Conservation (phyloP, 2,113 vertebrate genomes). For the Pelodiscus sinensis region DNA sequence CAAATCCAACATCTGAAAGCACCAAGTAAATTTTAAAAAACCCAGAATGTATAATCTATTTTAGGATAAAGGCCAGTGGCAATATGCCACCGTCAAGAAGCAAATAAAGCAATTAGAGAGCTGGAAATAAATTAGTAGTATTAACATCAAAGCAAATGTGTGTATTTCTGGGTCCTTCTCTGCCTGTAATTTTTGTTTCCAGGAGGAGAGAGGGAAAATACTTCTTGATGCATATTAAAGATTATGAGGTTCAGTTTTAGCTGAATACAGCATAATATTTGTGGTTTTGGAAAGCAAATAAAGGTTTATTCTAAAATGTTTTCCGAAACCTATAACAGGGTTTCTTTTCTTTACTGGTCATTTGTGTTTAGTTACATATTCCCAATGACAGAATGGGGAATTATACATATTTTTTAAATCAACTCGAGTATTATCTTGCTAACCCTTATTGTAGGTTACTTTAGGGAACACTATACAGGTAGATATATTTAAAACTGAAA, state of each 20-base stretch:
- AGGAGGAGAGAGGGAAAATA: background rate
- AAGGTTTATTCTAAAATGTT: background rate
- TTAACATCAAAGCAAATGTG: background rate
- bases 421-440: background rate
- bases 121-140: background rate
- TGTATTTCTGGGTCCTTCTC: background rate
- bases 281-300: background rate
- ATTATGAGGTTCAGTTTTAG: background rate
- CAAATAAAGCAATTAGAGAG: background rate
- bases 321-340: background rate
- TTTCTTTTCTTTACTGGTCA: background rate
- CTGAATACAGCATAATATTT: background rate
- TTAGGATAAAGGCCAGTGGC: background rate
- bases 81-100: background rate
- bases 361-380: background rate
- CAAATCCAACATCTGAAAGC: background rate
- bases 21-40: background rate
- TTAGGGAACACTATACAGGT: background rate
- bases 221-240: background rate
- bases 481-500: background rate
- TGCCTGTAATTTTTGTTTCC: background rate
- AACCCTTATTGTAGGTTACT: background rate
- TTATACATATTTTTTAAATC: background rate
- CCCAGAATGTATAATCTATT: background rate
- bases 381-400: background rate